phyloP scores from a whole-genome alignment of 2,113 vertebrate species.

The human region GRCh38 chr4:119520001-119520500 shows the following conservation, averaged over 20 bases:
- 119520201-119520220: not conserved
- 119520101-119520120: not conserved
- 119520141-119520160: not conserved
- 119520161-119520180: not conserved
- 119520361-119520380: not conserved
- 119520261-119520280: not conserved
- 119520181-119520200: not conserved
- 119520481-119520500: not conserved
- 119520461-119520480: not conserved
- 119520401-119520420: not conserved
- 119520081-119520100: not conserved
- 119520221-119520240: not conserved
- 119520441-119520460: not conserved
- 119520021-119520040: not conserved
- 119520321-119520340: not conserved
- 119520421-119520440: not conserved
- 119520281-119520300: not conserved
- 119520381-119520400: rapidly evolving
- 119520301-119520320: not conserved
- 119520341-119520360: not conserved
- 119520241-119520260: not conserved
- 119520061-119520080: not conserved
- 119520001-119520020: not conserved
- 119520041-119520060: not conserved
- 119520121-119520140: not conserved